Evolutionary conservation across 2,113 vertebrate species (phyloP), one percentile per base, ranked within the genome.

Genomic region (Perca schrenkii): DNA sequence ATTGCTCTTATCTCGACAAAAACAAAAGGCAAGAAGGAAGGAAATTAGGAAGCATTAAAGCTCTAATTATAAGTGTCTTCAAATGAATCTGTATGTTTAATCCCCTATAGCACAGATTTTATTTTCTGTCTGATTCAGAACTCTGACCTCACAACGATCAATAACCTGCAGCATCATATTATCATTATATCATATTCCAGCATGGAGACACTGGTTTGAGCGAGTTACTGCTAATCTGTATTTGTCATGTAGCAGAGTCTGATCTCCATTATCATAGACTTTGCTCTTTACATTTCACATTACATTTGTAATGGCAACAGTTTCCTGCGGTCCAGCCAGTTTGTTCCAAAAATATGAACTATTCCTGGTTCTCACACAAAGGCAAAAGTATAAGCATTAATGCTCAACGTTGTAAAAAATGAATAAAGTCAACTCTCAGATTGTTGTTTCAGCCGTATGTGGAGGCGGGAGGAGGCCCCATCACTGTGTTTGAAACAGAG

Each of bases 381-480:
- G 12, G 36, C 25, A 49, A 63, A 31, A 84, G 61, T 36, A 28
- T 36, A 28, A 53, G 28, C 74, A 76, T 56, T 70, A 25, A 34
- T 7, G 16, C 56, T 68, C 6, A 60, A 56, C 75, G 62, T 82
- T 83, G 53, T 60, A 81, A 65, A 72, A 70, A 74, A 76, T 57
- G 75, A 79, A 75, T 43, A 54, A 50, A 64, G 64, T 86, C 63
- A 72, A 87, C 62, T 76, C 46, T 66, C 46, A 77, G 75, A 74
- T 80, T 90, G 89, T 92, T 91, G 88, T 92, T 91, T 86, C 84
- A 89, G 77, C 85, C 75, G 83, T 86, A 77, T 86, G 81, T 78
- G 91, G 71, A 88, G 90, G 86, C 19, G 54, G 84, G 83, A 77
- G 84, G 79, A 81, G 91, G 83, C 88, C 89, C 77, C 79, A 76